Percentiles rank a stretch among this genome's conserved stretches.
These are phyloP conservation scores for Heteromormyrus szaboi DNA, from an alignment of 2,797 vertebrate genomes.

Conservation along the genomic window DNA sequence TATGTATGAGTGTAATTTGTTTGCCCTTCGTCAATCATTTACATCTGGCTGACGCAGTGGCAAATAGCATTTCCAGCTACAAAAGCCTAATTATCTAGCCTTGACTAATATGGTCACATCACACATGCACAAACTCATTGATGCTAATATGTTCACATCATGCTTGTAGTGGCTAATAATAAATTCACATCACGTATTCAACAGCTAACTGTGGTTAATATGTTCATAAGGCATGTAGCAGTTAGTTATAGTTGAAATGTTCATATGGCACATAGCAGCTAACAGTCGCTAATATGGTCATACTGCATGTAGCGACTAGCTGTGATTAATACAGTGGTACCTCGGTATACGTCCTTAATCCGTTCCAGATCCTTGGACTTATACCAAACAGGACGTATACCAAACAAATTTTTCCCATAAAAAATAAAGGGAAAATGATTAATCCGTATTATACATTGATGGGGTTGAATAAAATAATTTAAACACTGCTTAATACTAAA, in stretches of 20 bases:
- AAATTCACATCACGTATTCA: background rate
- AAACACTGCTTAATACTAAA: no score
- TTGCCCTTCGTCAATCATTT: background rate
- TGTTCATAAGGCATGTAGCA: background rate
- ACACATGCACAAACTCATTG: background rate
- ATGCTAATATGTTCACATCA: background rate
- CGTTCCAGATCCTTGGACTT: no score
- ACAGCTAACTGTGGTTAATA: background rate
- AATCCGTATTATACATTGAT: no score
- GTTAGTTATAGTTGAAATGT: background rate
- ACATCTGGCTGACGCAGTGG: background rate
- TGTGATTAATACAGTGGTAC: background rate
- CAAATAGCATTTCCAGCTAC: background rate
- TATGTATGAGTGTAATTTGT: background rate
- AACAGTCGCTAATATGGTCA: background rate
- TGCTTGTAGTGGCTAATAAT: background rate
- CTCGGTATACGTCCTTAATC: no score
- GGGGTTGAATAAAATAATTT: no score
- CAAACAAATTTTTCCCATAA: no score
- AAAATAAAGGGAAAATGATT: no score
- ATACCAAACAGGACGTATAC: no score
- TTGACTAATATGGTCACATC: background rate
- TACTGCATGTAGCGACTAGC: background rate
- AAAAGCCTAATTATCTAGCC: background rate
- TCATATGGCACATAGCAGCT: background rate